Conservation (phyloP, 2,113 vertebrate genomes). For the Phrynosoma blainvillii region DNA sequence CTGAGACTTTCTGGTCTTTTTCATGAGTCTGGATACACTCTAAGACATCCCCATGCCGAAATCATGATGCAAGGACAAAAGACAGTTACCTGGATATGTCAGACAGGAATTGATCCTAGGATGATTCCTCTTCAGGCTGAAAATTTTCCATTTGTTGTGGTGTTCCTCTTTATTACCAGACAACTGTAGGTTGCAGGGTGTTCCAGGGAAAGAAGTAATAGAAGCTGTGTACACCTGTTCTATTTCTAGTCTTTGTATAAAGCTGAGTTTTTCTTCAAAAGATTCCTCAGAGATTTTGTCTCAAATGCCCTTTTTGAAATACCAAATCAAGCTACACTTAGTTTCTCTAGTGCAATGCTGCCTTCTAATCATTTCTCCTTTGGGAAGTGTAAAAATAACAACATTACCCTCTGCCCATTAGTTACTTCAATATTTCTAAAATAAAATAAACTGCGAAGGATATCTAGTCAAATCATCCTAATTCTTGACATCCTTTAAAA, state of each 20-base stretch:
- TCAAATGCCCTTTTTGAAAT: neutral
- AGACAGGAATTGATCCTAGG: neutral
- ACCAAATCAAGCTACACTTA: neutral
- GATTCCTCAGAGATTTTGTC: constrained; percentile 10
- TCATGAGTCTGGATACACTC: too few relatives aligned
- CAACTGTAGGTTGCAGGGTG: neutral
- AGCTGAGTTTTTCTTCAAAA: neutral
- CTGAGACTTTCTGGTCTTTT: too few relatives aligned
- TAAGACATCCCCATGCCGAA: too few relatives aligned
- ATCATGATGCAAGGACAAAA: neutral
- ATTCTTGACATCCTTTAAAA: neutral
- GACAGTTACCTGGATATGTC: neutral
- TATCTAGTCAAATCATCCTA: too few relatives aligned
- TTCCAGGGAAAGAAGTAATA: neutral
- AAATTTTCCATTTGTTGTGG: neutral
- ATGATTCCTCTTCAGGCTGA: neutral
- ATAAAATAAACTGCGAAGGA: neutral
- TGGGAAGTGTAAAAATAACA: neutral
- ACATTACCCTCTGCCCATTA: too few relatives aligned
- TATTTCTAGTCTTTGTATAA: neutral
- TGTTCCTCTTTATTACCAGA: too few relatives aligned
- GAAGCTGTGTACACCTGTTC: neutral
- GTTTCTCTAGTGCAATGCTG: neutral
- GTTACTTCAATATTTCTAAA: neutral
- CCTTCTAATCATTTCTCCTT: neutral